phyloP scores from a whole-genome alignment of 2,888 invertebrate genomes.

The Cephus runcator region DNA sequence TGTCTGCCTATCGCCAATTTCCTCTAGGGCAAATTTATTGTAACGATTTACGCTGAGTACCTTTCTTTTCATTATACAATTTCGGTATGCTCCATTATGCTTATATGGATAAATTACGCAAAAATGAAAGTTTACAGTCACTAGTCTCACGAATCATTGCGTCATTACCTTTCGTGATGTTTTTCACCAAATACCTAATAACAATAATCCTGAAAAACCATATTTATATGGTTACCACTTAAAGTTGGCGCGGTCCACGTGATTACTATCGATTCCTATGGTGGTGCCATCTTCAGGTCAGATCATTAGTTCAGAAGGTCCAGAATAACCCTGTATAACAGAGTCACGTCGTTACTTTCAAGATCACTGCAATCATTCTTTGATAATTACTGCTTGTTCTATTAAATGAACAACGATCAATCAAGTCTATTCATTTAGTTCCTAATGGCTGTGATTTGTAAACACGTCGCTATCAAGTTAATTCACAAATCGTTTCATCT shows the following conservation, averaged over 20 bases:
- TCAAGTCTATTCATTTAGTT: not conserved
- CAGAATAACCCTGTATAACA: not conserved
- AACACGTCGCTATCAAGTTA: not conserved
- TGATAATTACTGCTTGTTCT: not conserved
- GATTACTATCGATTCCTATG: not conserved
- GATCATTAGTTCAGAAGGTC: not conserved
- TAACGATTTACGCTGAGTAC: not conserved
- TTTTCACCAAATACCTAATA: not conserved
- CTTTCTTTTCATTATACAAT: not conserved
- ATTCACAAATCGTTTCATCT: not conserved
- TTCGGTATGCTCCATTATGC: not conserved
- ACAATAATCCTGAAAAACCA: too few relatives aligned
- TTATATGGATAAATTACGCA: conserved; percentile 7
- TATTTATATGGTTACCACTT: not conserved
- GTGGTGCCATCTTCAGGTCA: not conserved
- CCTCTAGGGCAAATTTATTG: not conserved
- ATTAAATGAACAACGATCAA: not conserved
- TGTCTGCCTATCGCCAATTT: not conserved
- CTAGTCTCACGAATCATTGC: not conserved
- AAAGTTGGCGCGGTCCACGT: not conserved
- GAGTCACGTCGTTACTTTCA: not conserved
- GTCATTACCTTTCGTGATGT: not conserved
- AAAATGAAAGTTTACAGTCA: conserved; percentile 12
- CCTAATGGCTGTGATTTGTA: not conserved
- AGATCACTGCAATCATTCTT: not conserved